Conservation (phyloP, 2,113 vertebrate genomes). For the Etheostoma spectabile region DNA sequence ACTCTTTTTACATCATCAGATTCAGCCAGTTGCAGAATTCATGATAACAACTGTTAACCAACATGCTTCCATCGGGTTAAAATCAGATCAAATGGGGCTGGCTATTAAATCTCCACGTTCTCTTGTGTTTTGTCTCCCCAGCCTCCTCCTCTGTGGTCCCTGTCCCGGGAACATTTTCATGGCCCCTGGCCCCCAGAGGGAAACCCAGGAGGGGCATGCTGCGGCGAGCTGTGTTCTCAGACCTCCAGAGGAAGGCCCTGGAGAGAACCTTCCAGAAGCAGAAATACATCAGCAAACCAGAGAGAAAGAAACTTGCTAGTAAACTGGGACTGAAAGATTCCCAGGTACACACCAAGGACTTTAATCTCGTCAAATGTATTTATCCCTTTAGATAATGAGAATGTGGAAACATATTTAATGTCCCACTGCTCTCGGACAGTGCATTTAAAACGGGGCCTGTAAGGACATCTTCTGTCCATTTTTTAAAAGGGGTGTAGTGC, state of each 20-base stretch:
- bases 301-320: conserved; percentile 93
- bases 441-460: background rate
- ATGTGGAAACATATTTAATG: background rate
- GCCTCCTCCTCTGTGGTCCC: conserved; percentile 92
- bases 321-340: conserved; percentile 97
- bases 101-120: background rate
- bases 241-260: conserved; percentile 95
- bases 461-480: background rate
- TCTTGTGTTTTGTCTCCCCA: conserved; percentile 61
- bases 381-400: no score
- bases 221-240: conserved; percentile 95
- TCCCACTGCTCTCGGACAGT: background rate
- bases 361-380: background rate
- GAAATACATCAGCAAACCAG: conserved; percentile 99
- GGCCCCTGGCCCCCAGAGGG: conserved; percentile 92
- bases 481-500: no score
- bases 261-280: conserved; percentile 99
- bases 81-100: background rate
- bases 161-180: conserved; percentile 96
- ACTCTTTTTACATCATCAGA: background rate
- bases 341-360: conserved; percentile 84
- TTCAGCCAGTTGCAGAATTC: background rate
- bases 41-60: background rate
- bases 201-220: conserved; percentile 97
- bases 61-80: background rate